Base-by-base conservation (phyloP, 2,888 invertebrate species). In the Pyrrhia umbra region DNA sequence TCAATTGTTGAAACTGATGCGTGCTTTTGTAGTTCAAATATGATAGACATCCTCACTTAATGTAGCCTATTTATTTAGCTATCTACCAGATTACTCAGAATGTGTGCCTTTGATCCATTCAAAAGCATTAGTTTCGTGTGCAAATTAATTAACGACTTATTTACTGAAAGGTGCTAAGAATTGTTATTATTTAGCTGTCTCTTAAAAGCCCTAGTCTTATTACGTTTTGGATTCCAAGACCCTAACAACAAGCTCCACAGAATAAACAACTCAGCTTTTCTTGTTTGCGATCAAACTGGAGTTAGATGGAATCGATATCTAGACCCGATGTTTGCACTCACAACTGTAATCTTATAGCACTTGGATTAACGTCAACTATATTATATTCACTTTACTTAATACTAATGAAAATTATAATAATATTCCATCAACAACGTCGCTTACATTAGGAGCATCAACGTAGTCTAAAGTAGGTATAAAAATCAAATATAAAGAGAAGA, bases 221-320 rank as follows among this genome's bases (percentile, higher is more conserved):
- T 25, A 43, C 27, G 6, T n/a, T 13, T 27, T 1, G 6, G 15
- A 55, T 59, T 49, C 40, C 25, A 10, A 20, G 27, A 57, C 42
- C 9, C 27, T 21, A n/a, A 49, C 23, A 34, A 59, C 23, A 45
- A 20, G 37, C 37, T 49, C 15, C 6, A 18, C 18, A 47, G 27
- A 60, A 61, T 61, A 68, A 74, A 61, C 54, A 74, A 30, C 20
- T 39, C 8, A 9, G 30, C 23, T 54, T 46, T 16, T 49, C 23
- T 49, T 51, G 40, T 57, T 61, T 45, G 39, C 25, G 34, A 60
- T 45, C 37, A 30, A 59, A 60, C 39, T 67, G 42, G 57, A 61
- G 20, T 68, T n/a, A 39, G 43, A 52, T 54, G 25, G 45, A 61
- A 68, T 68, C 54, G 15, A 68, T 74, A 74, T 50, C 43, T 40